phyloP scores from a whole-genome alignment of 2,113 vertebrate species.

The Cettia cetti region DNA sequence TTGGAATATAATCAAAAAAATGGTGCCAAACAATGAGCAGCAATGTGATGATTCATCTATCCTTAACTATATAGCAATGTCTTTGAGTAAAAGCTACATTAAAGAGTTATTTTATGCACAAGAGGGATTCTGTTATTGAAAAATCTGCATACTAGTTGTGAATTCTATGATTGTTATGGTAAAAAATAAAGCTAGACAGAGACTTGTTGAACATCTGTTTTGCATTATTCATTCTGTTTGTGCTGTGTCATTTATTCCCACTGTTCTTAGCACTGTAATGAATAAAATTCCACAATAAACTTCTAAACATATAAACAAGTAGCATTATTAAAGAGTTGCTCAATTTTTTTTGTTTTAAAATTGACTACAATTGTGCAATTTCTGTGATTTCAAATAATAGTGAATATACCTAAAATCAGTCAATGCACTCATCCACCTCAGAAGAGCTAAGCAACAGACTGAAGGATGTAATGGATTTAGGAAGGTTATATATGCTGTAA shows the following conservation, averaged over 20 bases:
- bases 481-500: neutral
- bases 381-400: neutral
- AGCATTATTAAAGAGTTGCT: neutral
- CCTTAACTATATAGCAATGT: neutral
- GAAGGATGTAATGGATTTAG: neutral
- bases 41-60: neutral
- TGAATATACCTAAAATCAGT: neutral
- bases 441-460: neutral
- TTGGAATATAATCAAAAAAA: neutral
- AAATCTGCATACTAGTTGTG: neutral
- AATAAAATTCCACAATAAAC: neutral
- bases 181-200: slow-evolving; percentile 1
- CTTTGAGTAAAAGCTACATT: neutral
- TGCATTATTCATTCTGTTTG: neutral
- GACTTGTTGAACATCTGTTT: slow-evolving; percentile 32
- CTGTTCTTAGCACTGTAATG: neutral
- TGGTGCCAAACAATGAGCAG: neutral
- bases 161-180: neutral
- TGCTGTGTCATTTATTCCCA: neutral
- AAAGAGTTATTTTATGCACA: neutral
- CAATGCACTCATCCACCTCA: neutral
- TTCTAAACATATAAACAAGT: neutral
- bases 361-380: neutral
- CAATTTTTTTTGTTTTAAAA: neutral
- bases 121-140: slow-evolving; percentile 8